Evolutionary conservation across 2,113 vertebrate species (phyloP).

Genomic region (Tupaia tana): DNA sequence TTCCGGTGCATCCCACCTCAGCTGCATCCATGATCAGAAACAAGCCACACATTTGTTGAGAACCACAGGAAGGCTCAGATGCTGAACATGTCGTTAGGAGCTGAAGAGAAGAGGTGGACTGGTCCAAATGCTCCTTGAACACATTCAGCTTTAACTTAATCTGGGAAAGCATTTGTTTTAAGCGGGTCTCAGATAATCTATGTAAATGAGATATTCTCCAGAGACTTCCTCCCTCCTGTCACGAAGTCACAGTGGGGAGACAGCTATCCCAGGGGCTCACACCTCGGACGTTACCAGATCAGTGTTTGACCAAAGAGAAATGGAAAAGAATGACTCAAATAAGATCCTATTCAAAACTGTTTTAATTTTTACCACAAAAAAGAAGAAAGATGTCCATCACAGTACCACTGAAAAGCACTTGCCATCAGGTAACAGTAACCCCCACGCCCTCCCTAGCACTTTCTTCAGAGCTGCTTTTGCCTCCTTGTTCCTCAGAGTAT

Average conservation of each 20-base stretch:
- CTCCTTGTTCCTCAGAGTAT: conserved; percentile 52
- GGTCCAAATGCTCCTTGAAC: background rate
- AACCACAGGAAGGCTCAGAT: background rate
- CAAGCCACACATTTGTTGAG: background rate
- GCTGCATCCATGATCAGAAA: background rate
- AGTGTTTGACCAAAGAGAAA: background rate
- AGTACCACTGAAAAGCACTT: background rate
- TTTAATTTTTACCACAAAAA: background rate
- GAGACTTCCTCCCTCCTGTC: too few relatives aligned
- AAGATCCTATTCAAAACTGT: background rate
- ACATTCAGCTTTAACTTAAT: background rate
- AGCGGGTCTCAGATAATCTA: too few relatives aligned
- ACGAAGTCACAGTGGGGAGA: too few relatives aligned
- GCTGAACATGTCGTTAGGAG: background rate
- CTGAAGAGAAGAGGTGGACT: background rate
- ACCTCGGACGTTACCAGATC: too few relatives aligned
- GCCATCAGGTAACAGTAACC: background rate
- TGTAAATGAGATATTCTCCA: background rate
- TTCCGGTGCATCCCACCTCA: rapidly evolving
- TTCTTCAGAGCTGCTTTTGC: background rate
- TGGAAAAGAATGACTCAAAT: background rate
- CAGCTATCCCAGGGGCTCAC: too few relatives aligned
- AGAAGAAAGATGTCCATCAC: background rate
- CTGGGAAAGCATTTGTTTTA: background rate
- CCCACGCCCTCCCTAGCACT: background rate